Evolutionary conservation across 2,113 vertebrate species (phyloP), one percentile per base, ranked within the genome.

Genomic region (Tylochromis polylepis): DNA sequence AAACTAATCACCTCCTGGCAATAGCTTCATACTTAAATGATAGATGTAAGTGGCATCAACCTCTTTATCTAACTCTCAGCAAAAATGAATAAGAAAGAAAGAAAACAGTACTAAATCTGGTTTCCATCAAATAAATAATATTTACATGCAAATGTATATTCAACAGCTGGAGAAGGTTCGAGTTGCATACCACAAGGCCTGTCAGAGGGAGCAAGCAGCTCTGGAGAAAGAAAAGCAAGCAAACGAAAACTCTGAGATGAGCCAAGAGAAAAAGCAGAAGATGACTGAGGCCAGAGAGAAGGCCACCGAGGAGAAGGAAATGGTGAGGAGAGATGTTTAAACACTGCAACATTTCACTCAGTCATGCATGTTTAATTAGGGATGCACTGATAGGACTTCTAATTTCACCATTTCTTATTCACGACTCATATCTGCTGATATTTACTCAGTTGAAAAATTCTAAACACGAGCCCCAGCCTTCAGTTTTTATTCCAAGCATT

Each of bases 81-180:
- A 86, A 8, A 56, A 56, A 3, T 38, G 0, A 65, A 14, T 11
- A 65, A 14, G 56, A 12, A 57, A 38, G 20, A 38, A 65, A 65
- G 34, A 65, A 29, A 29, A 29, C 29, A 29, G 4, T 55, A 55
- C 18, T 9, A 10, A n/a, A 53, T 53, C 27, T 0, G 22, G 22
- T 60, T 58, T 70, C 8, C 27, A 41, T 51, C 15, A 51, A 65
- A 49, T 65, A 62, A 79, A 72, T 83, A 56, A 51, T 14, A 31
- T 79, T 5, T 53, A 43, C 78, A 67, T 84, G 11, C 85, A 27
- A 75, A 36, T 87, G 49, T 92, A 70, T 85, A 16, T 84, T 80
- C 24, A 51, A 87, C 94, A 97, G 96, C 91, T 97, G 93, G 96
- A 97, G 80, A 96, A 96, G 82, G 95, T 92, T 34, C 84, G 91